Evolutionary conservation across 2,888 invertebrate genomes (phyloP).

Genomic region (Pherbina coryleti): DNA sequence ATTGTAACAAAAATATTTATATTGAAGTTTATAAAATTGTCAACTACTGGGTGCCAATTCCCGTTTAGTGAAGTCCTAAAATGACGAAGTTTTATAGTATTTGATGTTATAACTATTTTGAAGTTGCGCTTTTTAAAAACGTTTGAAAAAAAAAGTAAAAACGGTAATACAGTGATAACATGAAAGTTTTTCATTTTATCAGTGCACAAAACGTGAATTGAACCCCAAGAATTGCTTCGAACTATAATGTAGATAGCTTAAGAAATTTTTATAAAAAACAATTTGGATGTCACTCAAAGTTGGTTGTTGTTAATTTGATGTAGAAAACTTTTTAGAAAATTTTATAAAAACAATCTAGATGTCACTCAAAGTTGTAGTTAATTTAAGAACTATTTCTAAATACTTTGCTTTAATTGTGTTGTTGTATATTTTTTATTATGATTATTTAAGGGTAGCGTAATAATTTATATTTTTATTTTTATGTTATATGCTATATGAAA

Average conservation of each 20-base stretch:
- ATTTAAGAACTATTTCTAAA: background rate
- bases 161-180: background rate
- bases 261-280: too few species aligned
- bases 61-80: too few species aligned
- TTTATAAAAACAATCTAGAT: too few species aligned
- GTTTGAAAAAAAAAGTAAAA: background rate
- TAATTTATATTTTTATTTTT: background rate
- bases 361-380: background rate
- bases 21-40: too few species aligned
- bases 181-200: background rate
- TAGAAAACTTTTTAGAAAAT: too few species aligned
- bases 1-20: too few species aligned
- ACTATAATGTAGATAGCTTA: too few species aligned
- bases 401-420: background rate
- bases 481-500: conserved; percentile 3
- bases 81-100: too few species aligned
- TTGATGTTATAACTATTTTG: too few species aligned
- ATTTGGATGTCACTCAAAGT: too few species aligned
- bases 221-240: background rate
- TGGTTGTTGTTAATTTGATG: background rate
- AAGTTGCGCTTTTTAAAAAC: background rate
- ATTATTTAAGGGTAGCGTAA: conserved; percentile 4
- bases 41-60: too few species aligned
- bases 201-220: background rate
- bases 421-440: conserved; percentile 19